These are phyloP conservation scores for Drosophila rubida DNA, from an alignment of 2,888 invertebrate species.

Conservation along the genomic window DNA sequence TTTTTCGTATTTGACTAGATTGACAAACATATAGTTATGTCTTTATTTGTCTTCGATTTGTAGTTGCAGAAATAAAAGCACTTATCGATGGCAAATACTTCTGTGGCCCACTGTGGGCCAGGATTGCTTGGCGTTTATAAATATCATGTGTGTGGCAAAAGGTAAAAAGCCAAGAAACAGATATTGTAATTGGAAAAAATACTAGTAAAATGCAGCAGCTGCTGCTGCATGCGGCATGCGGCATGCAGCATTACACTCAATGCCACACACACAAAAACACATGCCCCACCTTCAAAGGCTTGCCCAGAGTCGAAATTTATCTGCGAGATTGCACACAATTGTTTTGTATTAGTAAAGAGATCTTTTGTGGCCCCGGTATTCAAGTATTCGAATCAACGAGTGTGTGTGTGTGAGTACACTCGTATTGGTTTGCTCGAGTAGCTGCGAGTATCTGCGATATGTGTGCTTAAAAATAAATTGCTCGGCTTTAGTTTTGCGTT, in stretches of 20 bases:
- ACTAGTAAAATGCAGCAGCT: conserved; percentile 62
- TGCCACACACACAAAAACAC: not conserved
- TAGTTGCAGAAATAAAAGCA: too few relatives aligned
- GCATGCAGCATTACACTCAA: conserved; percentile 7
- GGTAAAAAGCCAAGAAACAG: conserved; percentile 72
- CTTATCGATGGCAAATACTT: too few relatives aligned
- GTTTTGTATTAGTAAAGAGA: conserved; percentile 67
- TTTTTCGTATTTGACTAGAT: too few relatives aligned
- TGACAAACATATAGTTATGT: too few relatives aligned
- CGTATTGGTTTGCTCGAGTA: conserved; percentile 12
- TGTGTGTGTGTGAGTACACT: not conserved
- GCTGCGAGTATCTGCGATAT: conserved; percentile 42
- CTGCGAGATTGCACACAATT: conserved; percentile 77
- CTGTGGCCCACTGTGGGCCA: conserved; percentile 53
- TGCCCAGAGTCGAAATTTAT: conserved; percentile 59
- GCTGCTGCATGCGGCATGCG: conserved; percentile 62
- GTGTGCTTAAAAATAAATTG: conserved; percentile 76
- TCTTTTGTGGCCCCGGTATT: conserved; percentile 29
- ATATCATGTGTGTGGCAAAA: conserved; percentile 64
- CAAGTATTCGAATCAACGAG: not conserved
- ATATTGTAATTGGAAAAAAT: conserved; percentile 70
- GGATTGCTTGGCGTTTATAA: conserved; percentile 70
- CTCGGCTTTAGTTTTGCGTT: conserved; percentile 65
- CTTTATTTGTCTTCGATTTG: too few relatives aligned
- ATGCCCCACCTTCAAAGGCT: conserved; percentile 14